A percentile compares a stretch with the other conserved stretches of the same genome.
Conservation (phyloP, 2,797 vertebrate species). For the Premnoplex brunnescens region DNA sequence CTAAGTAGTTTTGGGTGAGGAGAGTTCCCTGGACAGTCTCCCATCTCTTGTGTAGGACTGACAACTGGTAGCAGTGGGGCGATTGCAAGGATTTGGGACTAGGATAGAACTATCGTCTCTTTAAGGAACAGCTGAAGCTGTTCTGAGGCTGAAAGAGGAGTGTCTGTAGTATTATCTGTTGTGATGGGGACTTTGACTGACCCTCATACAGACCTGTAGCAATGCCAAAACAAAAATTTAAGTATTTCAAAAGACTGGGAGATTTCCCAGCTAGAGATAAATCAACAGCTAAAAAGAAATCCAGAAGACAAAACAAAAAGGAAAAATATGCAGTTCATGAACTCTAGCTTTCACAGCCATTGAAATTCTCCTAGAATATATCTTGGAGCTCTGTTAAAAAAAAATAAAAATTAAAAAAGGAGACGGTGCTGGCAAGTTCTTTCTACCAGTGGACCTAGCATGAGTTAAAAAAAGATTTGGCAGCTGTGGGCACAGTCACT, state of each 20-base stretch:
- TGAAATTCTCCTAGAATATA: not conserved
- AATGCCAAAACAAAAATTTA: conserved; percentile 22
- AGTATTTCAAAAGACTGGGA: conserved; percentile 42
- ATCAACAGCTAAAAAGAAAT: conserved; percentile 43
- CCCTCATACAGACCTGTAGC: not conserved
- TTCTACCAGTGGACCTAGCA: not conserved
- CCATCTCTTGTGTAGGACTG: not conserved
- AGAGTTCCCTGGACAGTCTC: not conserved
- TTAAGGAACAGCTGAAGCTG: not conserved
- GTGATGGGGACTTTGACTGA: not conserved
- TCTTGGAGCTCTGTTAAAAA: not conserved
- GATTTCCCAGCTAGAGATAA: conserved; percentile 53
- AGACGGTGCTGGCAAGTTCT: not conserved
- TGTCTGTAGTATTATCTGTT: not conserved
- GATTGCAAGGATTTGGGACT: not conserved
- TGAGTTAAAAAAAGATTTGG: not conserved
- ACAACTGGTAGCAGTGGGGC: not conserved
- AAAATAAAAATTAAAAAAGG: not conserved
- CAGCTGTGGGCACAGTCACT: not conserved
- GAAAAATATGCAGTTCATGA: conserved; percentile 41
- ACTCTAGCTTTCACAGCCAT: conserved; percentile 8
- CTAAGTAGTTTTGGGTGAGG: not conserved
- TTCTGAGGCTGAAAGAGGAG: not conserved
- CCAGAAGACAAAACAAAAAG: conserved; percentile 58
- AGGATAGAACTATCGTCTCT: not conserved